Evolutionary conservation across 2,113 vertebrate genomes (phyloP), one percentile per base, ranked within the genome.

Genomic region (Oncorhynchus tshawytscha): DNA sequence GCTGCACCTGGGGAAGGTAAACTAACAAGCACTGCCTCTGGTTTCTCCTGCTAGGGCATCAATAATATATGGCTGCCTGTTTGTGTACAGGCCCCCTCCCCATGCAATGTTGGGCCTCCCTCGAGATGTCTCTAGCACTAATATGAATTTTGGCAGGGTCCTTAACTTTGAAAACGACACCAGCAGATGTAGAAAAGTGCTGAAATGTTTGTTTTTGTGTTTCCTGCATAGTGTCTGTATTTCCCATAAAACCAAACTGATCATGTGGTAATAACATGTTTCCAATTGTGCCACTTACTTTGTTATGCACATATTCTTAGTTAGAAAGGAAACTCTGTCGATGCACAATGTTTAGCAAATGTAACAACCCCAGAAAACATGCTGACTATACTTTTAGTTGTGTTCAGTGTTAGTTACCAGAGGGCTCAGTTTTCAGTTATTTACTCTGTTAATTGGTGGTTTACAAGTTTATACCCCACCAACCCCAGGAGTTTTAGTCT

Each of bases 1-100:
- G 34, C 59, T 78, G 78, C 70, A 76, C 67, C 70, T 68, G 59
- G 73, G 48, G 73, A 74, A 62, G 68, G 12, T n/a, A 34, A 66
- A 31, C 66, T 74, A 79, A 78, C 76, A 79, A 83, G 65, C 45
- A 75, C 45, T 24, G 25, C 24, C 71, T 76, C 45, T 49, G 76
- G 51, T 76, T 73, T 62, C 72, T 62, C 64, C 45, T 74, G 70
- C 27, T 67, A 76, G 64, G 67, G 57, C 72, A 71, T 83, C 70
- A 79, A 81, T 69, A 79, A 71, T 70, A 71, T 76, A 72, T 66
- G 65, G 22, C 27, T 31, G 22, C 71, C 8, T 79, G 39, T 72
- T 70, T 72, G 69, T 22, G n/a, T 27, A 69, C 73, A 59, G 62
- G 67, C 48, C 60, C 72, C 49, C 69, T 72, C 54, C 39, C 67